Base-by-base conservation (phyloP, 2,797 vertebrate genomes). In the Gephyroberyx darwinii region DNA sequence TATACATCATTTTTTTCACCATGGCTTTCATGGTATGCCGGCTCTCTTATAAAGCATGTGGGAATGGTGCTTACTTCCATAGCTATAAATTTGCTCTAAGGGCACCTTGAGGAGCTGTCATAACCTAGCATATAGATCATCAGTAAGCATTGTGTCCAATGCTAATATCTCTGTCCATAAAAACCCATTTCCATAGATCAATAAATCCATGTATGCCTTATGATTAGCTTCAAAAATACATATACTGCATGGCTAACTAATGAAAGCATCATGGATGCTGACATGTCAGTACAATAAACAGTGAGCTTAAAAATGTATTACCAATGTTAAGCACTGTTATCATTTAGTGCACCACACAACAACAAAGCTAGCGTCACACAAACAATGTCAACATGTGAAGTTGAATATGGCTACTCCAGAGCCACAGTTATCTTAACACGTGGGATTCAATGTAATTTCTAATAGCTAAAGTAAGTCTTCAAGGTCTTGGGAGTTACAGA, bases 61-160 rank as follows among this genome's bases (percentile, higher is more conserved):
- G 65, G 57, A 75, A 75, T 59, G 71, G 56, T 71, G 35, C 57
- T 87, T 47, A 2, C 43, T 62, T 84, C 55, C 56, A 76, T 74
- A 82, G 83, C 89, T 74, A 85, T 87, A 87, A 81, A 90, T 89
- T 76, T 72, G 64, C 69, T 75, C 57, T 75, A 60, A 85, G 83
- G 83, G 86, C 85, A 89, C 85, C 84, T 89, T 90, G 82, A 84
- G 68, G 74, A 48, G 65, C 81, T 75, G 72, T 74, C 80, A 75
- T 57, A 72, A 68, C 30, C 59, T 48, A 2, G 16, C 70, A 58
- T 75, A 76, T 84, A 84, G 78, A 89, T 90, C 60, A 80, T 82
- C 62, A 68, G 71, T 17, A 45, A 65, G 65, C 68, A 14, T 31
- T 65, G 57, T 52, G 71, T 54, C 47, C 39, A 37, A 64, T 84